Evolutionary conservation across 2,113 vertebrate species (phyloP).

Genomic region (Tachycineta bicolor): DNA sequence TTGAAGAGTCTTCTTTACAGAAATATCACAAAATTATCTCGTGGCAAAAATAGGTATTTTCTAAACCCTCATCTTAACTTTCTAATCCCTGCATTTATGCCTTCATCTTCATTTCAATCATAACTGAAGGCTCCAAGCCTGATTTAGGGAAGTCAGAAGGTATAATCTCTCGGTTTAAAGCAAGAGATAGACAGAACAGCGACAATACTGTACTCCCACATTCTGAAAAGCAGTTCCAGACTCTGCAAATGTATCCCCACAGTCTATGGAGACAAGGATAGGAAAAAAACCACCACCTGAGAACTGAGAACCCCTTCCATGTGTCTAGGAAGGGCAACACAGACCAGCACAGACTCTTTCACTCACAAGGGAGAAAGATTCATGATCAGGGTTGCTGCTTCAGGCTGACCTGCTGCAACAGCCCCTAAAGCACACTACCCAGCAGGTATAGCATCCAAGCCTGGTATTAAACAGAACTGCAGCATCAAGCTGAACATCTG

Average conservation of each 20-base stretch:
- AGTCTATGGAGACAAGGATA: neutral
- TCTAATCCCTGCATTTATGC: slow-evolving; percentile 21
- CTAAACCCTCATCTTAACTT: slow-evolving; percentile 32
- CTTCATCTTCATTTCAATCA: slow-evolving; percentile 22
- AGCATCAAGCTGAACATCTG: neutral
- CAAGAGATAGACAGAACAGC: neutral
- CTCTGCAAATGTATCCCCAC: neutral
- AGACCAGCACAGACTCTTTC: neutral
- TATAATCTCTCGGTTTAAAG: neutral
- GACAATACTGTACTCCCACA: neutral
- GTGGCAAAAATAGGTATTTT: slow-evolving; percentile 31
- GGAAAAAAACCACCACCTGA: neutral
- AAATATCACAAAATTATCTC: slow-evolving; percentile 39
- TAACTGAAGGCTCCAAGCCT: slow-evolving; percentile 24
- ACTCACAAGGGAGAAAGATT: neutral
- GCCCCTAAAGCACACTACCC: neutral
- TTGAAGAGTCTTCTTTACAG: slow-evolving; percentile 32
- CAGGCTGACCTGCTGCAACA: neutral
- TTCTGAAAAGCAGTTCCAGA: neutral
- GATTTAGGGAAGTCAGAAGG: slow-evolving; percentile 17
- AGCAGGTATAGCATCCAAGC: neutral
- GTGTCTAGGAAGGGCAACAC: neutral
- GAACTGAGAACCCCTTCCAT: neutral
- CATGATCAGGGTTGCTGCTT: neutral
- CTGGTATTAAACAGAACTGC: neutral